A percentile compares a stretch with the other conserved stretches of the same genome.
phyloP scores from a whole-genome alignment of 2,797 vertebrate species.

The Pseudochaenichthys georgianus region DNA sequence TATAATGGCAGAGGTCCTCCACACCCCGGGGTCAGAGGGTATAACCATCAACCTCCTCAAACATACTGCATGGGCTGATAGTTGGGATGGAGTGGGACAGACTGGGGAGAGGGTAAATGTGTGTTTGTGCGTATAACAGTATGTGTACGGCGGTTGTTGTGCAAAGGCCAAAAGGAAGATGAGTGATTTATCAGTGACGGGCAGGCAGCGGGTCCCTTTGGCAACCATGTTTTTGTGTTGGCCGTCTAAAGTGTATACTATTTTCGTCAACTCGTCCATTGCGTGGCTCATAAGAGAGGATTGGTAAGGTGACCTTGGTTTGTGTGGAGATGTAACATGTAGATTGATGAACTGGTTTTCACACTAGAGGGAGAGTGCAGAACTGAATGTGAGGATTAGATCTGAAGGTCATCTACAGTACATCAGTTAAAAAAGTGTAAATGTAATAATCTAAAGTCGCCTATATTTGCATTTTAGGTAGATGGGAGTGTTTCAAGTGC shows the following conservation, averaged over 20 bases:
- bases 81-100: conserved; percentile 6
- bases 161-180: conserved; percentile 9
- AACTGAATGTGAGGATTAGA: conserved; percentile 36
- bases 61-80: conserved; percentile 24
- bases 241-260: conserved; percentile 33
- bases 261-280: conserved; percentile 45
- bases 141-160: not conserved
- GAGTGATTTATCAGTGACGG: conserved; percentile 64
- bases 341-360: conserved; percentile 58
- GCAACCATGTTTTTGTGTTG: conserved; percentile 34
- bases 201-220: conserved; percentile 46
- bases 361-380: conserved; percentile 6
- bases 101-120: not conserved
- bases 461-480: conserved; percentile 22
- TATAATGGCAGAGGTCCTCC: conserved; percentile 62
- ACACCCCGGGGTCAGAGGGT: conserved; percentile 63
- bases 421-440: conserved; percentile 26
- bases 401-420: conserved; percentile 39
- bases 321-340: conserved; percentile 43
- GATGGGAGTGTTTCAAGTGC: conserved; percentile 1
- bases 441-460: conserved; percentile 19
- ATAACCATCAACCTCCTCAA: conserved; percentile 48
- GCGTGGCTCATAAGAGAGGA: conserved; percentile 24
- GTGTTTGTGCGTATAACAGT: conserved; percentile 15
- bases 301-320: conserved; percentile 64